Evolutionary conservation across 2,797 vertebrate genomes (phyloP).

Genomic region (Micrastur ruficollis): DNA sequence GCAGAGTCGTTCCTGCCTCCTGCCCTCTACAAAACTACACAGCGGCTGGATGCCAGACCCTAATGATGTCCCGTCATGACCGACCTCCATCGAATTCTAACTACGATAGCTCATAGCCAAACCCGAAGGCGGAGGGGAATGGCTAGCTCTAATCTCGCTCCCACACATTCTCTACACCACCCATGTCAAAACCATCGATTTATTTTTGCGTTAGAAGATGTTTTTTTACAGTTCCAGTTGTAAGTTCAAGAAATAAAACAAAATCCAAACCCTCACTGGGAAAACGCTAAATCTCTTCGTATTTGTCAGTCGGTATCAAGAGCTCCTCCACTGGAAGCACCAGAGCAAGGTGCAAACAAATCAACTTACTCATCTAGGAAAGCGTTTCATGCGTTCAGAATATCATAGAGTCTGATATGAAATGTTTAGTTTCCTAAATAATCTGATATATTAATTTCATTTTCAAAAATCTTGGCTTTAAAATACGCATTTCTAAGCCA

Average conservation of each 20-base stretch:
- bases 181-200: background rate
- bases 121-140: background rate
- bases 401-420: background rate
- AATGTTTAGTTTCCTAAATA: background rate
- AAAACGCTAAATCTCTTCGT: background rate
- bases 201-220: background rate
- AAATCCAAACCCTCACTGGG: background rate
- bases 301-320: background rate
- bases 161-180: rapidly evolving
- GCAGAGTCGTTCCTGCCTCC: background rate
- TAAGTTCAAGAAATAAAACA: background rate
- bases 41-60: background rate
- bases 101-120: background rate
- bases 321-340: background rate
- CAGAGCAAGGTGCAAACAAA: background rate
- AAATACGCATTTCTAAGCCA: background rate
- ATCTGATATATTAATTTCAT: background rate
- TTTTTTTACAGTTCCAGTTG: background rate
- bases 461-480: background rate
- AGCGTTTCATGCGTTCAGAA: background rate
- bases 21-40: rapidly evolving
- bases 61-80: background rate
- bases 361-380: background rate
- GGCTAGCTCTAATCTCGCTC: background rate
- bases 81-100: background rate